These are phyloP conservation scores for Acanthochromis polyacanthus DNA, from an alignment of 2,113 vertebrate genomes.

Conservation along the genomic window DNA sequence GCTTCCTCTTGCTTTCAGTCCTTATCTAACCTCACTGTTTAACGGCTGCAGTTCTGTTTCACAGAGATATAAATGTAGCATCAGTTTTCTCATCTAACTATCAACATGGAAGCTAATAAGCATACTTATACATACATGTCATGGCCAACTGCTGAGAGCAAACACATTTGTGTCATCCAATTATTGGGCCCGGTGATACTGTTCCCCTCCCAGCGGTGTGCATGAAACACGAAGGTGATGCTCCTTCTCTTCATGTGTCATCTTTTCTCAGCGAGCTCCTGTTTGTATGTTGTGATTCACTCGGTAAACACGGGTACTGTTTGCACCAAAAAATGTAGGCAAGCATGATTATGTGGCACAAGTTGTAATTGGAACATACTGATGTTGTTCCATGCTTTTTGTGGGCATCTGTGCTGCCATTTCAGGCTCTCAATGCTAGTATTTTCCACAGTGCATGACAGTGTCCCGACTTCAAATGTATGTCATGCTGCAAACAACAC, in stretches of 20 bases:
- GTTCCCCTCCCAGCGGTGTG: constrained; percentile 1
- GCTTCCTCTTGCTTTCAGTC: neutral
- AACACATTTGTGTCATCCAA: constrained; percentile 24
- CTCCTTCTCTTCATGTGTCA: constrained; percentile 1
- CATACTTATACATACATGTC: constrained; percentile 8
- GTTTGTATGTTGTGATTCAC: constrained; percentile 14
- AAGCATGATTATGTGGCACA: constrained; percentile 7
- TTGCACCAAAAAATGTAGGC: constrained; percentile 14
- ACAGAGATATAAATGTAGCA: neutral
- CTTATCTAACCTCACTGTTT: neutral
- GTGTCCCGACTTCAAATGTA: constrained; percentile 58
- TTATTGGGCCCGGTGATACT: constrained; percentile 31
- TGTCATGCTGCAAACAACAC: constrained; percentile 65
- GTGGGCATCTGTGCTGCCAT: constrained; percentile 13
- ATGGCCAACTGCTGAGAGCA: constrained; percentile 6
- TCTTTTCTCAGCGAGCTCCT: constrained; percentile 24
- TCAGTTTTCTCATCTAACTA: neutral
- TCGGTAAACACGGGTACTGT: neutral
- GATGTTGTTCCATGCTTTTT: constrained; percentile 37
- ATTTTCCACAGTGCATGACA: constrained; percentile 46
- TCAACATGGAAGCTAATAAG: constrained; percentile 10
- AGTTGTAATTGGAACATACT: constrained; percentile 35
- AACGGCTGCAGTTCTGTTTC: neutral
- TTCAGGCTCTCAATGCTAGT: neutral
- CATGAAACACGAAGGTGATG: constrained; percentile 23